Conservation (phyloP, 1,140 invertebrate species). For the Neodiprion lecontei region DNA sequence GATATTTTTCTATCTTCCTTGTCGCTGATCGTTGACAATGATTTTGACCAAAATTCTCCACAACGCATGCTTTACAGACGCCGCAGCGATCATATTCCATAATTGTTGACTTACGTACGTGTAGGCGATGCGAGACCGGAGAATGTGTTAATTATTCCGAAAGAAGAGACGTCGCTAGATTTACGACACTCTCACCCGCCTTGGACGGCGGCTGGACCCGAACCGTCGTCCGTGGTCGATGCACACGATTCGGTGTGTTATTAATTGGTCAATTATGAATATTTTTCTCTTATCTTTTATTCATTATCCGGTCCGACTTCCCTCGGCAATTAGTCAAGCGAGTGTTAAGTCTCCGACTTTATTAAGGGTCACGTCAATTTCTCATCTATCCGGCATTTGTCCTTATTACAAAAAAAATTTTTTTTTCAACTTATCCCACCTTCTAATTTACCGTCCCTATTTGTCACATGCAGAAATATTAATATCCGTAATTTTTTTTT, state of each 20-base stretch:
- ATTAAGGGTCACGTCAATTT: conserved; percentile 7
- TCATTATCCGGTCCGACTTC: not conserved
- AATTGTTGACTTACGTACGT: not conserved
- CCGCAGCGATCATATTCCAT: too few species aligned
- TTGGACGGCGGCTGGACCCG: not conserved
- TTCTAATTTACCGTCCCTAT: not conserved
- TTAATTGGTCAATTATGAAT: conserved; percentile 15
- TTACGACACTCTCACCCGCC: not conserved
- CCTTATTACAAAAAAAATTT: not conserved
- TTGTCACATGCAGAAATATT: too few species aligned
- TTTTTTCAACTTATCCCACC: not conserved
- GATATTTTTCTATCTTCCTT: too few species aligned
- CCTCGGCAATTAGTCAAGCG: conserved; percentile 1
- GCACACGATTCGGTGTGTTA: conserved; percentile 2
- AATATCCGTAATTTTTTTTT: too few species aligned
- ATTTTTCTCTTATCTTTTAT: conserved; percentile 15
- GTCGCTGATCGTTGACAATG: too few species aligned
- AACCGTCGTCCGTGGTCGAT: not conserved
- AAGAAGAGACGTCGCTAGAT: conserved; percentile 12
- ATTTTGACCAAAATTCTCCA: too few species aligned
- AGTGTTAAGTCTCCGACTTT: not conserved
- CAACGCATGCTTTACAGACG: too few species aligned
- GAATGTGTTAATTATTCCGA: conserved; percentile 16
- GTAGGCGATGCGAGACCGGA: not conserved
- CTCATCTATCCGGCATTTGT: not conserved